A percentile compares a stretch with the other conserved stretches of the same genome.
phyloP scores from a whole-genome alignment of 1,140 invertebrate genomes.

The Oppia nitens region DNA sequence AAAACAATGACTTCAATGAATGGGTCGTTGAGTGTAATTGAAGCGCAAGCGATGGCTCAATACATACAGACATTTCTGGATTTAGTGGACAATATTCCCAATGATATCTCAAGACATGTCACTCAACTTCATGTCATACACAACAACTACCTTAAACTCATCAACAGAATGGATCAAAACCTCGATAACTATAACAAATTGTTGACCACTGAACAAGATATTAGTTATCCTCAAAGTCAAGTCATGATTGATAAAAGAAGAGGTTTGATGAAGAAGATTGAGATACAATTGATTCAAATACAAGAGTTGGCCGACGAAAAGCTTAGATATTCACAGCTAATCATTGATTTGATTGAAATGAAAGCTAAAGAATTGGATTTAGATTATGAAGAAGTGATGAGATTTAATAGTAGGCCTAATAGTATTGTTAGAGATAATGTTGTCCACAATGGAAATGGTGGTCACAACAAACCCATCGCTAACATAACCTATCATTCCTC shows the following conservation, averaged over 20 bases:
- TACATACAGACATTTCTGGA: conserved; percentile 92
- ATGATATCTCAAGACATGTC: conserved; percentile 76
- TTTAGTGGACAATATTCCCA: conserved; percentile 83
- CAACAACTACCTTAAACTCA: conserved; percentile 53
- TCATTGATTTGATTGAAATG: conserved; percentile 15
- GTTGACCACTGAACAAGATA: neutral
- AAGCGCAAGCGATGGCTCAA: neutral
- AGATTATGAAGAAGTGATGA: conserved; percentile 9
- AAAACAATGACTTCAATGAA: no score
- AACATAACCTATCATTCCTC: neutral
- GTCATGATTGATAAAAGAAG: neutral
- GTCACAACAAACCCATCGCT: neutral
- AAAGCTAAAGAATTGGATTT: conserved; percentile 16
- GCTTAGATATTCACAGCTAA: conserved; percentile 10
- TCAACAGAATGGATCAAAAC: conserved; percentile 2
- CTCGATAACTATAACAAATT: neutral
- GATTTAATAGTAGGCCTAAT: neutral
- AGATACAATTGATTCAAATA: conserved; percentile 8
- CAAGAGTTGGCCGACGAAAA: conserved; percentile 17
- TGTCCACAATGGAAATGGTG: neutral
- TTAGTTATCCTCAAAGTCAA: neutral
- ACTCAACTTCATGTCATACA: conserved; percentile 78
- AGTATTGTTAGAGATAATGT: neutral
- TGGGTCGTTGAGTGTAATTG: neutral
- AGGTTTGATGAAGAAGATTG: conserved; percentile 4